Conservation (phyloP, 2,888 invertebrate species). For the Drosophila trichaetosa region DNA sequence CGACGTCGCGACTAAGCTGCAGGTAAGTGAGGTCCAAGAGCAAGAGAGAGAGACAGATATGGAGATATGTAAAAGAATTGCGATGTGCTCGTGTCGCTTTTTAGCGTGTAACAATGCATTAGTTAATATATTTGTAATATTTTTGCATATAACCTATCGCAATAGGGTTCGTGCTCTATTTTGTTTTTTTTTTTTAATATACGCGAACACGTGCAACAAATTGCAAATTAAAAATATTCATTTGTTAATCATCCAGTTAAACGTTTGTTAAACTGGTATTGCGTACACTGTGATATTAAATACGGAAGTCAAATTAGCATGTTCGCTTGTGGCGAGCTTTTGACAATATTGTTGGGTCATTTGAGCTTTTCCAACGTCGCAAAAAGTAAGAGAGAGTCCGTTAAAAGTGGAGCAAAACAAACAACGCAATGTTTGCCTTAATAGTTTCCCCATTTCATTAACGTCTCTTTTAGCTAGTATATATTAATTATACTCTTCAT, state of each 20-base stretch:
- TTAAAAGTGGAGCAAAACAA: slow-evolving; percentile 5
- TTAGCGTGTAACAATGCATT: background rate
- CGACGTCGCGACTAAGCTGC: slow-evolving; percentile 59
- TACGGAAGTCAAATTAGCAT: background rate
- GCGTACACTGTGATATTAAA: background rate
- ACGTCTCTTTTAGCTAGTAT: background rate
- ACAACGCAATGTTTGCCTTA: background rate
- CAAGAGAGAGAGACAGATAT: background rate
- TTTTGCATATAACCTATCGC: background rate
- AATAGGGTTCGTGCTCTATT: background rate
- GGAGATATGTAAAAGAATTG: slow-evolving; percentile 3
- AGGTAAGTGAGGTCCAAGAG: slow-evolving; percentile 51
- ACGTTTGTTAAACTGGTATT: background rate
- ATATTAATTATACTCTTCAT: background rate
- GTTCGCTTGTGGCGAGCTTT: background rate
- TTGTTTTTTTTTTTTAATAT: background rate
- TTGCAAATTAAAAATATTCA: background rate
- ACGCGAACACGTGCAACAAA: background rate
- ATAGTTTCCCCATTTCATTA: background rate
- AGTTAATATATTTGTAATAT: background rate
- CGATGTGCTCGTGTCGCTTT: slow-evolving; percentile 7
- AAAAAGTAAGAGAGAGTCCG: background rate
- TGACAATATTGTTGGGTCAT: background rate
- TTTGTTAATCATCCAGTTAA: background rate
- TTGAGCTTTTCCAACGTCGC: background rate